A percentile compares a stretch with the other conserved stretches of the same genome.
Conservation (phyloP, 92 coral and sea anemone genomes). For the Micromussa lordhowensis region DNA sequence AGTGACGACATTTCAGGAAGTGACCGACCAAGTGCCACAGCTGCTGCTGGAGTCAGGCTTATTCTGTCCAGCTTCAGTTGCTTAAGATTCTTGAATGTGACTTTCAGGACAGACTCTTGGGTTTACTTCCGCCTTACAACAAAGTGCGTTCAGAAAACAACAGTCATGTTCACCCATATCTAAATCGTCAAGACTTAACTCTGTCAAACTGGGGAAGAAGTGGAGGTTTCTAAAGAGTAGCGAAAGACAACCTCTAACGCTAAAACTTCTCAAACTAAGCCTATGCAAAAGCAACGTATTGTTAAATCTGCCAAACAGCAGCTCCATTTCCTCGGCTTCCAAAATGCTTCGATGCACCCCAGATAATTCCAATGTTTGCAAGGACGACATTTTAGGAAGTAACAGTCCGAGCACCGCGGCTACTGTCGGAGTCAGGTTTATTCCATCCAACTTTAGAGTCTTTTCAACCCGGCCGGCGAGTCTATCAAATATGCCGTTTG, state of each 20-base stretch:
- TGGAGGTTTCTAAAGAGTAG: background rate
- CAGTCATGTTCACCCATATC: background rate
- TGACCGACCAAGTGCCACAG: background rate
- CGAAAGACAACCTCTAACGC: background rate
- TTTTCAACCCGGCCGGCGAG: no score
- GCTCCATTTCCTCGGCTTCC: background rate
- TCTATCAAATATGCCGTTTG: no score
- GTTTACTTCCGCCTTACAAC: background rate
- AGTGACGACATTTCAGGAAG: background rate
- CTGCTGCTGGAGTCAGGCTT: background rate
- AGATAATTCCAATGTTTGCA: no score
- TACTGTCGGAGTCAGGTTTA: background rate
- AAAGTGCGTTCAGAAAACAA: no score
- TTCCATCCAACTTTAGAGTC: no score
- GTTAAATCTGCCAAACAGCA: background rate
- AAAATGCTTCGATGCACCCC: background rate
- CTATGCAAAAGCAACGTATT: background rate
- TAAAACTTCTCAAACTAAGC: background rate
- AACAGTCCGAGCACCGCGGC: background rate
- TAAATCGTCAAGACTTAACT: background rate
- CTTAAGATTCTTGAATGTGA: no score
- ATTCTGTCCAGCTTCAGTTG: background rate
- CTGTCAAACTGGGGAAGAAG: background rate
- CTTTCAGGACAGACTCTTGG: background rate
- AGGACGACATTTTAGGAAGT: background rate